Conservation (phyloP, 2,113 vertebrate species). For the Chaenocephalus aceratus region DNA sequence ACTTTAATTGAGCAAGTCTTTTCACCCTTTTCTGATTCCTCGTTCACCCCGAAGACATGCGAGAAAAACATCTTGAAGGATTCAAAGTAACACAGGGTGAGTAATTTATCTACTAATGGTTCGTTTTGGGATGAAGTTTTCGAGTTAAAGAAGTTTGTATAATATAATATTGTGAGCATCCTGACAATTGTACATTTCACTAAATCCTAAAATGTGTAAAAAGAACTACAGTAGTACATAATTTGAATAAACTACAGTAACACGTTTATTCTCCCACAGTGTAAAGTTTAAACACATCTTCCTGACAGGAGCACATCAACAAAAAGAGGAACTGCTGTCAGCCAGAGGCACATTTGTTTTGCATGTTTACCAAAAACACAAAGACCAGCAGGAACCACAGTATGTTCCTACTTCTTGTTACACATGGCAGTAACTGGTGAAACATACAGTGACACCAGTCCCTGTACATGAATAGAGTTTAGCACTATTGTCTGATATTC, state of each 20-base stretch:
- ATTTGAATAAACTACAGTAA: neutral
- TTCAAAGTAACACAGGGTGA: too few species aligned
- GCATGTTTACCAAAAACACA: neutral
- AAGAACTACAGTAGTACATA: neutral
- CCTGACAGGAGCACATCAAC: neutral
- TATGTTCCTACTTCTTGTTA: neutral
- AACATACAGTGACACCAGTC: neutral
- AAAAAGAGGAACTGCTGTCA: neutral
- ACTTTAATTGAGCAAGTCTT: too few species aligned
- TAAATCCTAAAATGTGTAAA: neutral
- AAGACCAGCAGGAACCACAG: neutral
- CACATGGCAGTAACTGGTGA: neutral
- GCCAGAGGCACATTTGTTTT: neutral
- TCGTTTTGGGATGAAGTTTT: too few species aligned
- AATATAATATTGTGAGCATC: slow-evolving; percentile 1
- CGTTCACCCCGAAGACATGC: too few species aligned
- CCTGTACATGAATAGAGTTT: neutral
- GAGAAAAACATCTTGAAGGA: too few species aligned
- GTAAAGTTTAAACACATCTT: neutral
- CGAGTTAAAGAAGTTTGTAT: neutral
- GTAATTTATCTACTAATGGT: too few species aligned
- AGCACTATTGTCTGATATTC: neutral
- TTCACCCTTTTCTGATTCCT: too few species aligned
- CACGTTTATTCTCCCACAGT: neutral
- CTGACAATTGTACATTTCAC: too few species aligned